A percentile compares a stretch with the other conserved stretches of the same genome.
Evolutionary conservation across 64 coral and sea anemone genomes (phyloP).

Genomic region (Porites lutea): DNA sequence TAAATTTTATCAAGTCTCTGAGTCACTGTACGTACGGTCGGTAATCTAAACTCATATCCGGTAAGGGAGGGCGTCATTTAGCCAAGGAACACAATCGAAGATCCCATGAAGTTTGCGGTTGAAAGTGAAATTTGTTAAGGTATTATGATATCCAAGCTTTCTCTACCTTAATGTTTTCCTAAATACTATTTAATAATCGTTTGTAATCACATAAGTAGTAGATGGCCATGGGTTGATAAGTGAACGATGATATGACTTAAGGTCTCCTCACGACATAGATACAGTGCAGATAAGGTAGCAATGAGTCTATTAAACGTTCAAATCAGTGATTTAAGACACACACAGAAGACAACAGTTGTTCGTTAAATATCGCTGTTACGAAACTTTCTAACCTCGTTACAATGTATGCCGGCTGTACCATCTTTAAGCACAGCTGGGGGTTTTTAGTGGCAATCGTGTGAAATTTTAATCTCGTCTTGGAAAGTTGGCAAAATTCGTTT

Average conservation of each 20-base stretch:
- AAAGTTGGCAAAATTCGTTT: too few species aligned
- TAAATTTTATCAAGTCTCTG: not conserved
- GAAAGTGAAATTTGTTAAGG: not conserved
- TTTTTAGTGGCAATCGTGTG: too few species aligned
- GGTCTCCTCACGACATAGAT: not conserved
- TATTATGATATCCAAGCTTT: not conserved
- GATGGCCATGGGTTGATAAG: not conserved
- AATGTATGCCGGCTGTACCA: too few species aligned
- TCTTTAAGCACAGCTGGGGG: too few species aligned
- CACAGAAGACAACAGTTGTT: not conserved
- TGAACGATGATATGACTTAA: not conserved
- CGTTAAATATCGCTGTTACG: too few species aligned
- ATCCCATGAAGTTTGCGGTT: not conserved
- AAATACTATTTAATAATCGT: not conserved
- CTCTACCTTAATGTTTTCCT: not conserved
- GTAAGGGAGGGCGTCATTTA: not conserved
- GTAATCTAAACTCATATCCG: slow-evolving; percentile 8
- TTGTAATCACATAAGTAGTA: not conserved
- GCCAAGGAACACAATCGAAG: too few species aligned
- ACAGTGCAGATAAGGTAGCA: not conserved
- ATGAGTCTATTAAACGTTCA: not conserved
- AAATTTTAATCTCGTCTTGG: too few species aligned
- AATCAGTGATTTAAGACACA: not conserved
- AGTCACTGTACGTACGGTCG: too few species aligned
- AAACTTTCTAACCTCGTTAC: too few species aligned